Conservation (phyloP, 2,888 invertebrate genomes). For the Dicyrtoma fusca region DNA sequence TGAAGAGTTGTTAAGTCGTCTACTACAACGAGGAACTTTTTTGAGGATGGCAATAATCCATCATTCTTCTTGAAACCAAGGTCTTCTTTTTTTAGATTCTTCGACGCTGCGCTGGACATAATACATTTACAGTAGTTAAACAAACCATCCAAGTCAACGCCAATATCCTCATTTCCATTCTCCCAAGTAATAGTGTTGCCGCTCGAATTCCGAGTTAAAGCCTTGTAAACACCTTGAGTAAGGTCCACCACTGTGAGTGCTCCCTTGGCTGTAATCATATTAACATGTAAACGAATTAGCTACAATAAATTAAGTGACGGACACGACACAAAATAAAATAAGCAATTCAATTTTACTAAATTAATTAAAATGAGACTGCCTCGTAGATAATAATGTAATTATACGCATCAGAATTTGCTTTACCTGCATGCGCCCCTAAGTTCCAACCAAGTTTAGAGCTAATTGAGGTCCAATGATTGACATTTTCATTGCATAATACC, state of each 20-base stretch:
- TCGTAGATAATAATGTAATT: too few species aligned
- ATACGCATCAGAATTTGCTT: neutral
- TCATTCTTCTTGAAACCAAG: too few species aligned
- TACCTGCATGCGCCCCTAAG: constrained; percentile 21
- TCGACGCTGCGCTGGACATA: neutral
- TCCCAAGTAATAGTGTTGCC: too few species aligned
- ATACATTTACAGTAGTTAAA: neutral
- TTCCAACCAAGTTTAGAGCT: constrained; percentile 33
- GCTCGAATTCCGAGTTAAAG: neutral
- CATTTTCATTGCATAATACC: constrained; percentile 10
- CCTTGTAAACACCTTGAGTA: neutral
- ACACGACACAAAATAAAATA: too few species aligned
- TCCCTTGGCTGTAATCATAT: neutral
- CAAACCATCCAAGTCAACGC: neutral
- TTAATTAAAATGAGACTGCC: neutral
- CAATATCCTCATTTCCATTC: neutral
- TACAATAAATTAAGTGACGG: too few species aligned
- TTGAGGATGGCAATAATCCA: too few species aligned
- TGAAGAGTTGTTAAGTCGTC: constrained; percentile 31
- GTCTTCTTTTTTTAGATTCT: neutral
- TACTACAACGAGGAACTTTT: constrained; percentile 5
- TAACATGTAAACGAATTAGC: too few species aligned
- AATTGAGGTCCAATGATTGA: constrained; percentile 28
- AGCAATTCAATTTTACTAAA: neutral
- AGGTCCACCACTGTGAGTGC: neutral